These are phyloP conservation scores for Hyphantria cunea DNA, from an alignment of 1,140 invertebrate genomes.

Conservation along the genomic window DNA sequence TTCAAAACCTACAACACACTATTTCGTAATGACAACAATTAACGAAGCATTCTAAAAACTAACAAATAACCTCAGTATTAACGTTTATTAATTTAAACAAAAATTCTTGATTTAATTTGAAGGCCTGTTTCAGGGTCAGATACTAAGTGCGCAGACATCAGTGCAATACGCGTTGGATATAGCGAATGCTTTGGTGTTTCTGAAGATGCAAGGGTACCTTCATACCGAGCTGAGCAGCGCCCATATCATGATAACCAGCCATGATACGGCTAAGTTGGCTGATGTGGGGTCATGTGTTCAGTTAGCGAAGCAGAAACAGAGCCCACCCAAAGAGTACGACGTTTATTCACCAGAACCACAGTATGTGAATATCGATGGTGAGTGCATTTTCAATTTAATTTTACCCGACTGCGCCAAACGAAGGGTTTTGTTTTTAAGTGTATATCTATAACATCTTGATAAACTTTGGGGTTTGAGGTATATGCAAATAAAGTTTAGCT, in stretches of 20 bases:
- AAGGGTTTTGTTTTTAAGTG: background rate
- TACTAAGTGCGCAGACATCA: slow-evolving; percentile 64
- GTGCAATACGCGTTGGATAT: slow-evolving; percentile 69
- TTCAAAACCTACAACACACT: too few species aligned
- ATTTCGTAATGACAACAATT: too few species aligned
- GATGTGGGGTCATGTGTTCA: slow-evolving; percentile 61
- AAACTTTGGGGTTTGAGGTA: too few species aligned
- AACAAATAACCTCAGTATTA: too few species aligned
- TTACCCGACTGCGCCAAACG: too few species aligned
- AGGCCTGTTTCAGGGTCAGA: slow-evolving; percentile 53
- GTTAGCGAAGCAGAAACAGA: slow-evolving; percentile 35
- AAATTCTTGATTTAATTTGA: too few species aligned
- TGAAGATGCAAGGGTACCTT: slow-evolving; percentile 70
- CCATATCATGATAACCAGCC: slow-evolving; percentile 59
- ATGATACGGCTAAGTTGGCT: slow-evolving; percentile 70
- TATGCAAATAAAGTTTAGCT: too few species aligned
- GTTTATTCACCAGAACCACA: slow-evolving; percentile 60
- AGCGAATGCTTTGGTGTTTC: slow-evolving; percentile 66
- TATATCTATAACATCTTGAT: too few species aligned
- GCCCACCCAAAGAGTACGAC: slow-evolving; percentile 44
- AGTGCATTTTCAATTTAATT: slow-evolving; percentile 24
- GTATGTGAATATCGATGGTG: slow-evolving; percentile 70
- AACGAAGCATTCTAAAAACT: too few species aligned
- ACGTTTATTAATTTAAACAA: too few species aligned
- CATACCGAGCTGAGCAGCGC: slow-evolving; percentile 70